Conservation (phyloP, 1,140 invertebrate genomes). For the Diabrotica virgifera region DNA sequence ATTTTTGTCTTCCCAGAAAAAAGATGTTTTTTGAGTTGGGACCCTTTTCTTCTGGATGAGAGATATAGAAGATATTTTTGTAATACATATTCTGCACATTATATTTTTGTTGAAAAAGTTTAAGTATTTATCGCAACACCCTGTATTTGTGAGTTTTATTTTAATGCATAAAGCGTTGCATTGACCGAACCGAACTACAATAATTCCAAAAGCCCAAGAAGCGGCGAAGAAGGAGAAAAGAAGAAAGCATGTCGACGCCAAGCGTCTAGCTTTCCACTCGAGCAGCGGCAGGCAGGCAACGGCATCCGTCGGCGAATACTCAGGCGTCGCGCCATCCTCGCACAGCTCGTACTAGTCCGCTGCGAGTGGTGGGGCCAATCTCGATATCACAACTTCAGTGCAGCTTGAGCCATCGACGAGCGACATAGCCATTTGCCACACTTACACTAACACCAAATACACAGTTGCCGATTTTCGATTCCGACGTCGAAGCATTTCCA, state of each 20-base stretch:
- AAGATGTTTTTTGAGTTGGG: too few relatives aligned
- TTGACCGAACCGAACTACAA: too few relatives aligned
- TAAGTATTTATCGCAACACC: too few relatives aligned
- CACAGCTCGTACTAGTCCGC: constrained; percentile 15
- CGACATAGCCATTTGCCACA: neutral
- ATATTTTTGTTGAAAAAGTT: too few relatives aligned
- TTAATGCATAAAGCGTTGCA: too few relatives aligned
- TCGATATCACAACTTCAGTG: constrained; percentile 39
- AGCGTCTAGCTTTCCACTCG: constrained; percentile 3
- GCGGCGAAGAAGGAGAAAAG: neutral
- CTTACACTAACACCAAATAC: neutral
- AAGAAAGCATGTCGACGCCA: neutral
- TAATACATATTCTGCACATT: too few relatives aligned
- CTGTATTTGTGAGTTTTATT: too few relatives aligned
- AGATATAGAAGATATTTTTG: too few relatives aligned
- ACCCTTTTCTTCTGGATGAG: too few relatives aligned
- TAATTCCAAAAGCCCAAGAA: too few relatives aligned
- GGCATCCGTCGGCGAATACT: constrained; percentile 6
- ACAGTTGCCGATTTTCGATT: neutral
- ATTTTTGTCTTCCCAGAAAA: too few relatives aligned
- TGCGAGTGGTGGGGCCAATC: constrained; percentile 8
- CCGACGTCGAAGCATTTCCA: neutral
- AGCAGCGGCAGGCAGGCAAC: neutral
- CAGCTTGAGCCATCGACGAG: constrained; percentile 39
- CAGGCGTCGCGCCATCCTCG: constrained; percentile 10